Conservation (phyloP, 2,797 vertebrate species). For the Zalophus californianus region DNA sequence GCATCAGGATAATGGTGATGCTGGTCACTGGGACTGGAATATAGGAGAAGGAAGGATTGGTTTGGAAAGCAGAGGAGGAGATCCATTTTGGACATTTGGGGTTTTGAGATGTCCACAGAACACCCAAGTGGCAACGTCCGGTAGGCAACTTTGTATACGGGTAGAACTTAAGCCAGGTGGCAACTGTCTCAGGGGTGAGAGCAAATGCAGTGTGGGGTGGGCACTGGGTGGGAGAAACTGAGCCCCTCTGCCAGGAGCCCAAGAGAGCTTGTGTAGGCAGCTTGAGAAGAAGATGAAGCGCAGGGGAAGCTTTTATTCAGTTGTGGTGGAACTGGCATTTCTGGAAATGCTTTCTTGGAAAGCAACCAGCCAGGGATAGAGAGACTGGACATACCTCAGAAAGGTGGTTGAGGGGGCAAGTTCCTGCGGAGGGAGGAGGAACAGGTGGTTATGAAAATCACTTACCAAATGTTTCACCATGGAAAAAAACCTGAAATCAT, state of each 20-base stretch:
- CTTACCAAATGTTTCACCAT: not conserved
- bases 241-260: not conserved
- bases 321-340: not conserved
- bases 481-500: not conserved
- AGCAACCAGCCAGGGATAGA: not conserved
- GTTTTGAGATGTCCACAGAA: not conserved
- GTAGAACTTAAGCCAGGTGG: not conserved
- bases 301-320: not conserved
- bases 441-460: not conserved
- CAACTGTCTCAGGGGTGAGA: not conserved
- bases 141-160: not conserved
- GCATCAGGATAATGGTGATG: not conserved
- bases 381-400: not conserved
- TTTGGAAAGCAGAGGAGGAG: not conserved
- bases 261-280: not conserved
- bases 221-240: not conserved
- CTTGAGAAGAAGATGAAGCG: not conserved
- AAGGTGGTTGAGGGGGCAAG: not conserved
- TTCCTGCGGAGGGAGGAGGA: not conserved
- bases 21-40: not conserved
- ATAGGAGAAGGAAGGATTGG: not conserved
- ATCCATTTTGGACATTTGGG: not conserved
- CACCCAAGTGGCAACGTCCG: fast-evolving
- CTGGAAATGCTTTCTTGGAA: not conserved
- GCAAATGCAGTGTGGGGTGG: not conserved